Percentiles rank a stretch among this genome's conserved stretches.
Evolutionary conservation across 92 coral and sea anemone genomes (phyloP).

Genomic region (Pocillopora grandis): DNA sequence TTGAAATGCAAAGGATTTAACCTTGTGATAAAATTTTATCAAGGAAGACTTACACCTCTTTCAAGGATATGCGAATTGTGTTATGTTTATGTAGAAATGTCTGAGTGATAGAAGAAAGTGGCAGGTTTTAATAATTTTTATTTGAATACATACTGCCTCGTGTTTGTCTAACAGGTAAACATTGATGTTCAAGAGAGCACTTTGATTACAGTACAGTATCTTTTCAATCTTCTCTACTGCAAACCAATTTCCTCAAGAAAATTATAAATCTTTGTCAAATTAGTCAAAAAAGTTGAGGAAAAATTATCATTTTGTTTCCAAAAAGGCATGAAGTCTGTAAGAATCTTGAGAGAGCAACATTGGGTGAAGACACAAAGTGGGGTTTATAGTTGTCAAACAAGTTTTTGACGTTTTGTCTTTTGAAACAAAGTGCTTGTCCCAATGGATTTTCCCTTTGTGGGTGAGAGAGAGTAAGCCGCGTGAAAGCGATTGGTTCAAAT

Average conservation of each 20-base stretch:
- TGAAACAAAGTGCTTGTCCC: slow-evolving; percentile 10
- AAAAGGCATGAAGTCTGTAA: neutral
- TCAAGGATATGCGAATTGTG: neutral
- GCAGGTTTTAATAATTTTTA: slow-evolving; percentile 3
- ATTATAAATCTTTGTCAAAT: neutral
- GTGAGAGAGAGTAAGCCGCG: slow-evolving; percentile 8
- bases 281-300: neutral
- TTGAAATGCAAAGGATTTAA: neutral
- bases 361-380: slow-evolving; percentile 9
- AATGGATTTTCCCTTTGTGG: neutral
- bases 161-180: slow-evolving; percentile 22
- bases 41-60: neutral
- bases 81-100: neutral
- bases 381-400: neutral
- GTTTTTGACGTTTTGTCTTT: slow-evolving; percentile 12
- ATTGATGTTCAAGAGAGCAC: neutral
- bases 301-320: neutral
- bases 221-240: neutral
- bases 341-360: neutral
- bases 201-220: neutral
- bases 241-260: neutral
- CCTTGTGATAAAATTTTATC: no score
- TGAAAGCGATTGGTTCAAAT: slow-evolving; percentile 10
- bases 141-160: neutral
- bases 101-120: neutral